These are phyloP conservation scores for Xylota segnis DNA, from an alignment of 2,888 invertebrate species.

Conservation along the genomic window DNA sequence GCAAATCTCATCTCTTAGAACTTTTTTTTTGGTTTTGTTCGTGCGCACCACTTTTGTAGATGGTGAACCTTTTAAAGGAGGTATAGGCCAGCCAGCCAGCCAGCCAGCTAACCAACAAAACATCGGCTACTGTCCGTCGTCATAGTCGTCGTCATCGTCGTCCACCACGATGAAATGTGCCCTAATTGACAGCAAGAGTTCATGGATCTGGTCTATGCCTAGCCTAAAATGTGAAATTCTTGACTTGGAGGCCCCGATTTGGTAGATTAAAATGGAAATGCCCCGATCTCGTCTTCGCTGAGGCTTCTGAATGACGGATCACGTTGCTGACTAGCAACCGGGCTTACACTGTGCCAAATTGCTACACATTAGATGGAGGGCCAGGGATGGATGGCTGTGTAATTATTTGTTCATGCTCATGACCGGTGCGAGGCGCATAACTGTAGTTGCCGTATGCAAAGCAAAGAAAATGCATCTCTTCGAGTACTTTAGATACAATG, in stretches of 20 bases:
- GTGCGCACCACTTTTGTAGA: constrained; percentile 11
- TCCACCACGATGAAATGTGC: constrained; percentile 45
- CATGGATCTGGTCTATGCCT: constrained; percentile 58
- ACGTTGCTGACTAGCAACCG: constrained; percentile 56
- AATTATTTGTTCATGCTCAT: constrained; percentile 53
- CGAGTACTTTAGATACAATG: constrained; percentile 43
- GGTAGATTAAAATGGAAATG: constrained; percentile 51
- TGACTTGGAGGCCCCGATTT: constrained; percentile 42
- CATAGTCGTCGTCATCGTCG: too few species aligned
- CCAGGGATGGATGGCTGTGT: constrained; percentile 60
- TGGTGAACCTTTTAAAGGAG: constrained; percentile 56
- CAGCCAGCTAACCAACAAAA: too few species aligned
- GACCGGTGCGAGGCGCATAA: constrained; percentile 42
- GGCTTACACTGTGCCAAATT: constrained; percentile 68
- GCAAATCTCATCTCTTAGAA: constrained; percentile 62
- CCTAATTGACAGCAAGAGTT: constrained; percentile 72
- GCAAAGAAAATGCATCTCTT: constrained; percentile 30
- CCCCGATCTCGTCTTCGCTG: constrained; percentile 19
- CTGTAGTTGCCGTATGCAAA: constrained; percentile 42
- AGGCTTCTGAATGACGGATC: constrained; percentile 57
- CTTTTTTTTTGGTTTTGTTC: not conserved
- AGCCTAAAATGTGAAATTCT: constrained; percentile 45
- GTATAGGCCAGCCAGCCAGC: constrained; percentile 9
- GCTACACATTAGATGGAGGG: constrained; percentile 71
- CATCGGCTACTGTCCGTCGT: constrained; percentile 50